These are phyloP conservation scores for Herpetotheres cachinnans DNA, from an alignment of 2,113 vertebrate genomes.

Conservation along the genomic window DNA sequence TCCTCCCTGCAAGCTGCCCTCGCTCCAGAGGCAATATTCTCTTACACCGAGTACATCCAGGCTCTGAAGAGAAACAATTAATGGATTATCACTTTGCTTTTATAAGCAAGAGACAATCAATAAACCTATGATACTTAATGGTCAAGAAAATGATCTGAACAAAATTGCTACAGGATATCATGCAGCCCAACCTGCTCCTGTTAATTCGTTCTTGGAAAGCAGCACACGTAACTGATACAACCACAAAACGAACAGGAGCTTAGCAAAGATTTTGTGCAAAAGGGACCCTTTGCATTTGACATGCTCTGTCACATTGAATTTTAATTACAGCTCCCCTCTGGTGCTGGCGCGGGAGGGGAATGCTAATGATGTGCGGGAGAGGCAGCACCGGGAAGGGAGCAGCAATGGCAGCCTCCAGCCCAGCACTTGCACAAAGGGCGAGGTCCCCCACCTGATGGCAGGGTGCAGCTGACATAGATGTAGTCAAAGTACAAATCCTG, in stretches of 20 bases:
- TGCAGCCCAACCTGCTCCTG: fast-evolving
- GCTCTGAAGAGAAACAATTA: neutral
- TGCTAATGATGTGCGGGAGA: conserved; percentile 29
- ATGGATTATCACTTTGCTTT: neutral
- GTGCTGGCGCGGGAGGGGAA: conserved; percentile 33
- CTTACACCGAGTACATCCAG: neutral
- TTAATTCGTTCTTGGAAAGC: neutral
- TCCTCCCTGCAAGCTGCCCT: neutral
- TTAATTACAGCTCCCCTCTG: conserved; percentile 63
- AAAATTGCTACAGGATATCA: neutral
- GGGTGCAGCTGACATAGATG: neutral
- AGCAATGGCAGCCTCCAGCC: neutral
- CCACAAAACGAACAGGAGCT: neutral
- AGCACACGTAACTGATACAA: neutral
- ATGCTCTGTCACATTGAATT: conserved; percentile 54
- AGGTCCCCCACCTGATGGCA: neutral
- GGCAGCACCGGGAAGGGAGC: neutral
- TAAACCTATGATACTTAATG: neutral
- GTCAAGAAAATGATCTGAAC: neutral
- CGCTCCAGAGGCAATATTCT: neutral
- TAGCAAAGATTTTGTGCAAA: conserved; percentile 3
- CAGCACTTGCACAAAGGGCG: neutral
- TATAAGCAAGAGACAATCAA: neutral
- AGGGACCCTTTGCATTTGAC: conserved; percentile 53
- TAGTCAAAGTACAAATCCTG: neutral